These are phyloP conservation scores for Cantharis rufa DNA, from an alignment of 2,888 invertebrate species.

Conservation along the genomic window DNA sequence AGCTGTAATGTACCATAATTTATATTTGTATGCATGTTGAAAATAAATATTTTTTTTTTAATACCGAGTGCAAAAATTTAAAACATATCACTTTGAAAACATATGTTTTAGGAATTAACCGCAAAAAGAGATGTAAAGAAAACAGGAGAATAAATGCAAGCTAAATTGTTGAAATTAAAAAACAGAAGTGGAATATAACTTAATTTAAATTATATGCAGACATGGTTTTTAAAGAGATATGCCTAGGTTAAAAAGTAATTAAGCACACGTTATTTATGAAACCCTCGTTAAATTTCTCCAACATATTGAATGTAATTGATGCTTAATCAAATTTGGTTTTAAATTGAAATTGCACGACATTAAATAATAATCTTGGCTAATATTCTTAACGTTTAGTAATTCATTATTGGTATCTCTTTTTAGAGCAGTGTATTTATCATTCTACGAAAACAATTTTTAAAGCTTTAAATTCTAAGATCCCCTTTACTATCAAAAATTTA, in stretches of 20 bases:
- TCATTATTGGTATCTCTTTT: not conserved
- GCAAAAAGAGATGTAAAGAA: too few species aligned
- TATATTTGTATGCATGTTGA: not conserved
- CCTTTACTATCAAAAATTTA: not conserved
- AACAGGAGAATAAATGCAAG: not conserved
- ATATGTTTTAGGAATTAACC: not conserved
- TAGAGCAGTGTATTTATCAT: not conserved
- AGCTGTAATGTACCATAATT: conserved; percentile 1
- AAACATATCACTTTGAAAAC: not conserved
- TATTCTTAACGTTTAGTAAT: not conserved
- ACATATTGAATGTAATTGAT: not conserved
- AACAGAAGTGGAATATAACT: not conserved
- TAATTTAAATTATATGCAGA: not conserved
- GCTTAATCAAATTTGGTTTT: not conserved
- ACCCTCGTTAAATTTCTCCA: not conserved
- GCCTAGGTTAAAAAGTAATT: not conserved
- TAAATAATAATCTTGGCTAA: not conserved
- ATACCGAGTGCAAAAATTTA: not conserved
- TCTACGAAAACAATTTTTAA: not conserved
- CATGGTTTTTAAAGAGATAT: not conserved
- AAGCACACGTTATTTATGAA: not conserved
- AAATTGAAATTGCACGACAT: not conserved
- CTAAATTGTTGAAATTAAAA: not conserved
- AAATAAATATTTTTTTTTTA: not conserved
- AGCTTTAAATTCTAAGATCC: not conserved